Evolutionary conservation across 2,888 invertebrate species (phyloP), one percentile per base, ranked within the genome.

Genomic region (Saturnia pavonia): DNA sequence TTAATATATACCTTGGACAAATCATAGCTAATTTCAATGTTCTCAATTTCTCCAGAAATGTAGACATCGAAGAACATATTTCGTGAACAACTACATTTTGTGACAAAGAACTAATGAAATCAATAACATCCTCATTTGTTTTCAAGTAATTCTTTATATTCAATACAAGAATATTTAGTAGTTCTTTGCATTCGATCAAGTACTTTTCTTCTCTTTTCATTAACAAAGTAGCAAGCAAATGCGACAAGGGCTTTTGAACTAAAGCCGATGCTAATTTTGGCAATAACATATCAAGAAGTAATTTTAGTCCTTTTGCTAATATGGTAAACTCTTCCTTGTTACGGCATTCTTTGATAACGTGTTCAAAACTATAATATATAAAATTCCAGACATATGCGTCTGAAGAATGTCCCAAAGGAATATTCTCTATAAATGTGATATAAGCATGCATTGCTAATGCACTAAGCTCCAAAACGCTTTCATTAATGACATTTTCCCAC

Each of bases 361-460:
- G 89, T 1, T 95, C 82, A 34, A 96, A 82, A 70, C 92, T 94
- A 74, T 94, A 92, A 70, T 94, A 92, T 9, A 94, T 88, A 76
- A 95, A 96, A 76, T 95, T 93, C 57, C 95, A 89, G 19, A 96
- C 81, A 76, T 95, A 96, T 0, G 90, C 85, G 11, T 94, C 93
- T n/a, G 95, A 90, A 1, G 88, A 78, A 67, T 89, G 82, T 8
- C 87, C 82, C n/a, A 89, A 77, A 0, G 92, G 88, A 1, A 94
- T 79, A 51, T 93, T 82, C 34, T 93, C 86, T 12, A 94, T 85
- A 74, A 96, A 94, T 1, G 91, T 92, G 6, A 94, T 82, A 75
- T 95, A 96, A 0, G 95, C 92, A 78, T 96, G 94, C 57, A 96
- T 88, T 19, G 91, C 88, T 70, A 94, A 83, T 1, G 95, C 80